Base-by-base conservation (phyloP, 2,888 invertebrate species). In the Lasioglossum morio region DNA sequence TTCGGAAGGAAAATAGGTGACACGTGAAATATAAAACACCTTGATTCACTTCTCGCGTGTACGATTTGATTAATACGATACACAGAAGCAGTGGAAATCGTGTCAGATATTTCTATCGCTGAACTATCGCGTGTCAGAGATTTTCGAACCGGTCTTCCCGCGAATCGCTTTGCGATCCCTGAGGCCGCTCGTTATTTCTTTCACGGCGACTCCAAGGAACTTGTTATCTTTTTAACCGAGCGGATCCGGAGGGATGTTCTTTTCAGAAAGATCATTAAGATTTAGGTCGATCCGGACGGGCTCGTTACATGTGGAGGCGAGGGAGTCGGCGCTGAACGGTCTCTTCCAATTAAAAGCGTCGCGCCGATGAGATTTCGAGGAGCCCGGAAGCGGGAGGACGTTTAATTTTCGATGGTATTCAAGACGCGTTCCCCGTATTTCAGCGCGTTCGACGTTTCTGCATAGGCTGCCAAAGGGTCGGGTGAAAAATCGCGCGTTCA, bases 261-360 rank as follows among this genome's bases (percentile, higher is more conserved):
- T 73, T 66, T 53, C 10, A n/a, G 43, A n/a, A 43, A 53, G 63
- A 53, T 63, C 72, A 46, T 81, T 81, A 82, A 70, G 34, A 73
- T 73, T 48, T 40, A n/a, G 23, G 66, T 69, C 66, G 43, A 69
- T 1, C 23, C 19, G n/a, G 8, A 8, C 23, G 16, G 40, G 70
- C 40, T 53, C 23, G 70, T 85, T 84, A 53, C 57, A 19, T 46
- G 30, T 19, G 12, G 40, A 43, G 57, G 72, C 66, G 46, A 60
- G 72, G 34, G 27, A 40, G 46, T 14, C 73, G 16, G 57, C 14
- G 23, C 30, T 16, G 70, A 70, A 40, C 37, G 60, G 63, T 27
- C 23, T 14, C 23, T 37, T 75, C 63, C 76, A 84, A 85, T 85
- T 84, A 85, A 85, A 82, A 69, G 30, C 34, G 34, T 46, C 70